Percentiles rank a stretch among this genome's conserved stretches.
These are phyloP conservation scores for Tiphia femorata DNA, from an alignment of 2,888 invertebrate genomes.

Conservation along the genomic window DNA sequence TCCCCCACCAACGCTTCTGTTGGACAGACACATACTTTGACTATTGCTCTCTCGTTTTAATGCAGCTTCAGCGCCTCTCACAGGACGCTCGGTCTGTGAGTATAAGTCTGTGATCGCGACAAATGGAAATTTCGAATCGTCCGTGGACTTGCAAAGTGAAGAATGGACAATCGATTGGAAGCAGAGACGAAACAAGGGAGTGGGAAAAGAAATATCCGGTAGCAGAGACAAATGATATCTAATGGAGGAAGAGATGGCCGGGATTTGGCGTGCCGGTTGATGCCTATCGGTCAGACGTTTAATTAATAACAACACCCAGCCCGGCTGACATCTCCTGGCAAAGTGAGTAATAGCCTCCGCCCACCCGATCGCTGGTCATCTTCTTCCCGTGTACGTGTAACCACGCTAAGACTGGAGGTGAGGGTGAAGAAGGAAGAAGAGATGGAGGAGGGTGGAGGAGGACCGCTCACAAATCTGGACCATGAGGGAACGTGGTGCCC, in stretches of 20 bases:
- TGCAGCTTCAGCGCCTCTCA: too few species aligned
- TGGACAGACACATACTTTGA: too few species aligned
- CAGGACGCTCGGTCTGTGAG: too few species aligned
- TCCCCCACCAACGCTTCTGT: too few species aligned
- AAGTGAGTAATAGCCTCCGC: conserved; percentile 64
- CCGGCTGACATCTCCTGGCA: conserved; percentile 61
- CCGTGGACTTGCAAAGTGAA: too few species aligned
- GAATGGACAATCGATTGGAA: too few species aligned
- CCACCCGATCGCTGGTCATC: conserved; percentile 58
- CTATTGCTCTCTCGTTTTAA: too few species aligned
- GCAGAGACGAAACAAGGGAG: conserved; percentile 42
- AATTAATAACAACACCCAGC: conserved; percentile 66
- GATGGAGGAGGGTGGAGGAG: background rate
- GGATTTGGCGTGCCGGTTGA: conserved; percentile 53
- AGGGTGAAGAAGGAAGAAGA: background rate
- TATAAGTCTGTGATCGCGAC: too few species aligned
- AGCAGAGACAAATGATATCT: conserved; percentile 66
- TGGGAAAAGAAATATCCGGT: conserved; percentile 50
- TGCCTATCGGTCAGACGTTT: conserved; percentile 65
- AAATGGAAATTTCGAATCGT: too few species aligned
- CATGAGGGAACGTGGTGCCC: too few species aligned
- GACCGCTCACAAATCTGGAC: too few species aligned
- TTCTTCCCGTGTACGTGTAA: conserved; percentile 15
- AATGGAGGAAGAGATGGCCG: conserved; percentile 59
- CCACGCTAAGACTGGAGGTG: background rate